Base-by-base conservation (phyloP, 2,113 vertebrate genomes). In the Morone chrysops region DNA sequence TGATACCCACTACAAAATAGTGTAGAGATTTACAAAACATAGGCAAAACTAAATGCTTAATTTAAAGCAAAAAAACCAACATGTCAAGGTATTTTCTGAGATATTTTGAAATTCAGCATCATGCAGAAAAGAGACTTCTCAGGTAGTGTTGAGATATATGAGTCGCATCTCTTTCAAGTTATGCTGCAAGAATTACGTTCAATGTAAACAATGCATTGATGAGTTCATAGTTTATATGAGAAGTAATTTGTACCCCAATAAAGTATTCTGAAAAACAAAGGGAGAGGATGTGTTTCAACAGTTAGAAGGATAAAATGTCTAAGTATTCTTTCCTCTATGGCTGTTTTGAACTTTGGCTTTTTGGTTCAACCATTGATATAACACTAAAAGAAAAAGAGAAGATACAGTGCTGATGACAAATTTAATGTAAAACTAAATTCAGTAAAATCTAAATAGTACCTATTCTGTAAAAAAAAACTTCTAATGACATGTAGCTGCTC, bases 21-120 rank as follows among this genome's bases (percentile, higher is more conserved):
- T 20, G 71, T 81, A 79, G 63, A 77, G 78, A 61, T 80, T 86
- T 56, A 63, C 66, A 75, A 83, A 87, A 83, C 70, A 83, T 68
- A 87, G 43, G 68, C 31, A 63, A 84, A 92, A 86, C 25, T 20
- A 78, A 78, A 82, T 80, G 74, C 53, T 86, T 75, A 67, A 72
- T 84, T 79, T 31, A 90, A 90, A 87, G 69, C 67, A 89, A 89
- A 90, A 92, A 50, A 85, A 31, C 31, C n/a, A 67, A 70, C 6
- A 82, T 82, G 62, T 86, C 36, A 87, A 62, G 56, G 43, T 78
- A 81, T 86, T 73, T 80, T 79, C 66, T 41, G 70, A 75, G 72
- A 73, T 65, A 74, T 88, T 82, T 75, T 77, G 45, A 72, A 83
- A 92, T 76, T 88, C 67, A 60, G 60, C 71, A 80, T 78, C 87